Evolutionary conservation across 2,797 vertebrate species (phyloP), one percentile per base, ranked within the genome.

Genomic region (Geotrypetes seraphini): DNA sequence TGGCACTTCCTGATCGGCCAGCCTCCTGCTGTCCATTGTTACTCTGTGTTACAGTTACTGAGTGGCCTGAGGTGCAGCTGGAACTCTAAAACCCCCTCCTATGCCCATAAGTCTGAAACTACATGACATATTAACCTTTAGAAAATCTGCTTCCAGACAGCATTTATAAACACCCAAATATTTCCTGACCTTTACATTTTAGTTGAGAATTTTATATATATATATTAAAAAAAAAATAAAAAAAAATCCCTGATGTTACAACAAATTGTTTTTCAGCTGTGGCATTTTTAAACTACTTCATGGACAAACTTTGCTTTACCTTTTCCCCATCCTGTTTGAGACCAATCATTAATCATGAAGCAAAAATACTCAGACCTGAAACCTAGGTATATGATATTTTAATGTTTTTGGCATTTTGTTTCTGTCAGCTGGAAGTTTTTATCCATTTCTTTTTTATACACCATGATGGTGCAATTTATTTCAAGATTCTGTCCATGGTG

Each of bases 81-180:
- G 66, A 71, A 71, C 53, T 82, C 76, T 69, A 42, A 46, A 66
- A 57, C 60, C 71, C 73, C 70, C 60, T 64, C 47, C 71, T 56
- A 51, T 63, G 66, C 65, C 73, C 50, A 37, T 74, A 81, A 79
- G 68, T 81, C 74, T 79, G 72, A 76, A 81, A 75, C 63, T 75
- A 75, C 80, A 77, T 83, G 78, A 85, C 86, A 86, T 76, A 73
- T 75, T 83, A 83, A 87, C 87, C 82, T 88, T 81, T 85, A 76
- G 71, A 69, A 85, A 64, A 79, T 75, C 73, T 69, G 79, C 81
- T 84, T 77, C 69, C 63, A 85, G 84, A 84, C 80, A 79, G 80
- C 83, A 76, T 83, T 86, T 83, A 81, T 81, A 84, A 87, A 81
- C 86, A 88, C 76, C 78, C 74, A 81, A 83, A 83, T 78, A 78